These are phyloP conservation scores for Crypturellus undulatus DNA, from an alignment of 2,113 vertebrate species.

Conservation along the genomic window DNA sequence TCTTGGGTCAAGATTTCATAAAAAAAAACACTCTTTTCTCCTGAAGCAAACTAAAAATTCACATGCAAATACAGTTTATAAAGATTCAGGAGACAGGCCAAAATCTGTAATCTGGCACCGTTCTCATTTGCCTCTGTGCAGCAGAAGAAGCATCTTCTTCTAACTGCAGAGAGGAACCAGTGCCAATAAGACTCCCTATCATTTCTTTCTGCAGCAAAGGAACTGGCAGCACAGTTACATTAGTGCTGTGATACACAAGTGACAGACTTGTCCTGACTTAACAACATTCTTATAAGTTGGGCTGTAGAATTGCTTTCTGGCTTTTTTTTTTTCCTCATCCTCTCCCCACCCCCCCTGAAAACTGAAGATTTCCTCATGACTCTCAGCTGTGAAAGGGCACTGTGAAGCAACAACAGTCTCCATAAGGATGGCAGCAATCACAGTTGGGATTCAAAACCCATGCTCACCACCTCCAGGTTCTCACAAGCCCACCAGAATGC, in stretches of 20 bases:
- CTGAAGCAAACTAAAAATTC: background rate
- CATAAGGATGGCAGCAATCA: background rate
- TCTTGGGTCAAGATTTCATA: background rate
- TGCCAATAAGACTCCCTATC: background rate
- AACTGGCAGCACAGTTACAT: constrained; percentile 1
- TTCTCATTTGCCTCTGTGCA: background rate
- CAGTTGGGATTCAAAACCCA: background rate
- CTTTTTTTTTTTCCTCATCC: background rate
- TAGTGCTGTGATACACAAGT: background rate
- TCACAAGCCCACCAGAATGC: background rate
- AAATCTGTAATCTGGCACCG: background rate
- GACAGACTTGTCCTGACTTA: background rate
- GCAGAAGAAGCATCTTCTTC: background rate
- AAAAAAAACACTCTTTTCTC: background rate
- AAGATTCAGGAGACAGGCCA: constrained; percentile 3
- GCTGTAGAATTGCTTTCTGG: background rate
- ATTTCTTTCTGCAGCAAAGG: background rate
- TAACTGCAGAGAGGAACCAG: background rate
- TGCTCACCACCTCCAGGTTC: background rate
- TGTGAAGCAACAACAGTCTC: background rate
- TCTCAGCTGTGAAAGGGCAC: background rate
- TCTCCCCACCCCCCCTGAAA: background rate
- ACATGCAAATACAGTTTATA: background rate
- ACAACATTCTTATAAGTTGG: background rate
- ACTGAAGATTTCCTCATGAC: background rate